Percentiles rank a stretch among this genome's conserved stretches.
phyloP scores from a whole-genome alignment of 2,888 invertebrate species.

The Myopa testacea region DNA sequence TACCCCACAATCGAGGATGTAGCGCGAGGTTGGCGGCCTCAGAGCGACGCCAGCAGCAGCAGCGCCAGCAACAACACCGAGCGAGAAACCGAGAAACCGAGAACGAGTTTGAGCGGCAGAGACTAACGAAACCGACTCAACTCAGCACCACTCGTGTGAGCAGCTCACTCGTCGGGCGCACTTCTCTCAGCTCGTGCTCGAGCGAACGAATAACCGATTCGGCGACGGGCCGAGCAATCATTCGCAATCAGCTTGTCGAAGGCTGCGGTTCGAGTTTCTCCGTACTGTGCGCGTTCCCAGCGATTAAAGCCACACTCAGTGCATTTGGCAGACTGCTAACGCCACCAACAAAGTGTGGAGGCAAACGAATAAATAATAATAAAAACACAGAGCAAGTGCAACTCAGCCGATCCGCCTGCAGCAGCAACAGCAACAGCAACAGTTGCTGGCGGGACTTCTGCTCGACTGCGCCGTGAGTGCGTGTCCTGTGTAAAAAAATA shows the following conservation, averaged over 20 bases:
- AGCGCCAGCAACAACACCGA: neutral
- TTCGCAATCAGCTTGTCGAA: constrained; percentile 68
- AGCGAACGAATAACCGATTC: constrained; percentile 46
- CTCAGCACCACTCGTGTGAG: neutral
- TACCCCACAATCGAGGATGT: constrained; percentile 64
- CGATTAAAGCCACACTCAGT: constrained; percentile 29
- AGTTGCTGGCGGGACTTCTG: constrained; percentile 1
- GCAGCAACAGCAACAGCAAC: constrained; percentile 20
- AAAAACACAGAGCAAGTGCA: neutral
- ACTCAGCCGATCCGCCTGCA: neutral
- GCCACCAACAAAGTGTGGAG: neutral
- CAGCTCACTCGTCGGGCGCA: neutral
- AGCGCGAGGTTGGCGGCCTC: constrained; percentile 63
- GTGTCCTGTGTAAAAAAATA: neutral
- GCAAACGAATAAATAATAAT: neutral
- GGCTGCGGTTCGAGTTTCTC: constrained; percentile 59
- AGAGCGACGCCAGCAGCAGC: constrained; percentile 39
- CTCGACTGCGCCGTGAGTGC: neutral
- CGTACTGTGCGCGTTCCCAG: constrained; percentile 52
- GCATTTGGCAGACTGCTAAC: neutral
- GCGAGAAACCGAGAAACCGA: constrained; percentile 1
- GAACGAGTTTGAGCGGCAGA: constrained; percentile 21
- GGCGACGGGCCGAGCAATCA: constrained; percentile 57
- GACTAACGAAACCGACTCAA: neutral
- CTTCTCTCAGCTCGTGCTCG: neutral